These are phyloP conservation scores for Neogobius melanostomus DNA, from an alignment of 2,113 vertebrate genomes.

Conservation along the genomic window DNA sequence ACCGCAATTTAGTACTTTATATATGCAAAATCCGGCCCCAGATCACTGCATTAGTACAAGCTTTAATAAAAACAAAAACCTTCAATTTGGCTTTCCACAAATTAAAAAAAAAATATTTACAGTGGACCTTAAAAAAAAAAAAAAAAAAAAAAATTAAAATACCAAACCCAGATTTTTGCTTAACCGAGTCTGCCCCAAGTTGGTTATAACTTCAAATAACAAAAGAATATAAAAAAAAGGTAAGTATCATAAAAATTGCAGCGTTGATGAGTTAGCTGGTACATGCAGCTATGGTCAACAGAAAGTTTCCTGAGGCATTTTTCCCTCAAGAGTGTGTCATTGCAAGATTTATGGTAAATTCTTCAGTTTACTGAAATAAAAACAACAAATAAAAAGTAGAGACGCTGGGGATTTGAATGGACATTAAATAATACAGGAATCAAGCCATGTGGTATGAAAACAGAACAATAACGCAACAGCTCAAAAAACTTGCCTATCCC, in stretches of 20 bases:
- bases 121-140: slow-evolving; percentile 62
- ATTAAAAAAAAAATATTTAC: slow-evolving; percentile 74
- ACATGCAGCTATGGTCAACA: slow-evolving; percentile 48
- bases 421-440: slow-evolving; percentile 43
- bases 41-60: slow-evolving; percentile 56
- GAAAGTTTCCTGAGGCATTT: slow-evolving; percentile 60
- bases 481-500: slow-evolving; percentile 54
- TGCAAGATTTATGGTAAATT: slow-evolving; percentile 46
- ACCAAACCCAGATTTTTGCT: slow-evolving; percentile 15
- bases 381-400: slow-evolving; percentile 14
- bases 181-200: slow-evolving; percentile 29
- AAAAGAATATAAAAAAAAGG: slow-evolving; percentile 55
- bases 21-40: slow-evolving; percentile 39
- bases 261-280: slow-evolving; percentile 55
- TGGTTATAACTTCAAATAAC: slow-evolving; percentile 44
- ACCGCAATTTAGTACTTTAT: slow-evolving; percentile 56
- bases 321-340: slow-evolving; percentile 60
- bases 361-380: slow-evolving; percentile 41
- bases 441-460: slow-evolving; percentile 44
- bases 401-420: slow-evolving; percentile 24
- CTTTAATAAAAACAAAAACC: slow-evolving; percentile 68
- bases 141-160: slow-evolving; percentile 22
- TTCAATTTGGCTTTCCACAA: slow-evolving; percentile 75
- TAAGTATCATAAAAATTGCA: slow-evolving; percentile 68
- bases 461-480: slow-evolving; percentile 50